These are phyloP conservation scores for Sitodiplosis mosellana DNA, from an alignment of 1,140 invertebrate species.

Conservation along the genomic window DNA sequence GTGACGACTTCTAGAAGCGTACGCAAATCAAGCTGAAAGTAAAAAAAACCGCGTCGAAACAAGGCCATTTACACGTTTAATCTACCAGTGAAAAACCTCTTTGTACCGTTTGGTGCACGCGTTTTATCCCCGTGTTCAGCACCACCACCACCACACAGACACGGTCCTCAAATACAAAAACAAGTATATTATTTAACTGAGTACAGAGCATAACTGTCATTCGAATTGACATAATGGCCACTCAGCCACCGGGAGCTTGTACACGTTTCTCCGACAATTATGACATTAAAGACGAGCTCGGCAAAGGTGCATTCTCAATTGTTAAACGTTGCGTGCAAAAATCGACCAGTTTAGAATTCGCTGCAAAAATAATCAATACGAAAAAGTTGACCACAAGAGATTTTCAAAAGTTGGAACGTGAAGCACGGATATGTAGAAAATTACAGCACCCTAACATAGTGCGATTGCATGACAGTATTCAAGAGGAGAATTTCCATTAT, in stretches of 20 bases:
- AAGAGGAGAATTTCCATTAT: conserved; percentile 87
- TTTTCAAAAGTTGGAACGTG: conserved; percentile 75
- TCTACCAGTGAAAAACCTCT: too few relatives aligned
- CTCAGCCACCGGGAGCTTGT: conserved; percentile 24
- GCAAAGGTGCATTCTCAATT: conserved; percentile 87
- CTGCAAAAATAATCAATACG: conserved; percentile 91
- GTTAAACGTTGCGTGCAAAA: conserved; percentile 86
- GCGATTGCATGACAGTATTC: conserved; percentile 83
- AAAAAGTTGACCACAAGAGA: conserved; percentile 83
- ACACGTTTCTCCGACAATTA: conserved; percentile 82
- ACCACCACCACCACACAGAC: background rate
- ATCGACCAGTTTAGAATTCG: conserved; percentile 72
- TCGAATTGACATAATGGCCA: background rate
- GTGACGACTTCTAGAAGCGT: too few relatives aligned
- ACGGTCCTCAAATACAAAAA: background rate
- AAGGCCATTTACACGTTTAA: too few relatives aligned
- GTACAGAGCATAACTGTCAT: too few relatives aligned
- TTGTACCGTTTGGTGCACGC: too few relatives aligned
- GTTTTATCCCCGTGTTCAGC: too few relatives aligned
- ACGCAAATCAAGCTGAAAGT: too few relatives aligned
- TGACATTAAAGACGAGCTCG: conserved; percentile 83
- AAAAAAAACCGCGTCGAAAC: too few relatives aligned
- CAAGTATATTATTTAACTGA: too few relatives aligned
- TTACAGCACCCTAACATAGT: conserved; percentile 39
- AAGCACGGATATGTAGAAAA: conserved; percentile 26